These are phyloP conservation scores for Hyperopisus bebe DNA, from an alignment of 2,113 vertebrate genomes.

Conservation along the genomic window DNA sequence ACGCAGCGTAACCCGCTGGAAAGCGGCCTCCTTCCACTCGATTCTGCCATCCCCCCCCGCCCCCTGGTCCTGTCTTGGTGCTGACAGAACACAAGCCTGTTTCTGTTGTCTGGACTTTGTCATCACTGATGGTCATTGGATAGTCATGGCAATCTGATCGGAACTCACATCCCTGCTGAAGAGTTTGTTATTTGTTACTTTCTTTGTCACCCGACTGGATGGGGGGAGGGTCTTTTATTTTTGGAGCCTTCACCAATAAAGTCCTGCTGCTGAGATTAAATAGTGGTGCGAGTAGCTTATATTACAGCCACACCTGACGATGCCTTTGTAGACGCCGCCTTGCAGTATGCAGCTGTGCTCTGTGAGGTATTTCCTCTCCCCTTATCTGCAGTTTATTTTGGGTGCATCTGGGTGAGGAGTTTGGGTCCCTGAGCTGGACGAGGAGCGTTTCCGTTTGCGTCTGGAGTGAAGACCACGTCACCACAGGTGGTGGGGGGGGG, in stretches of 20 bases:
- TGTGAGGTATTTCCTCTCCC: neutral
- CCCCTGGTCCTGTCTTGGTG: neutral
- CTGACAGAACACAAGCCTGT: neutral
- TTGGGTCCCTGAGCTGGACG: neutral
- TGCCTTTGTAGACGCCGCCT: neutral
- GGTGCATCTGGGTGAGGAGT: conserved; percentile 2
- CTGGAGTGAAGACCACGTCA: neutral
- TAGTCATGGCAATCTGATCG: neutral
- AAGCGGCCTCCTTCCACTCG: neutral
- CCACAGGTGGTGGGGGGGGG: neutral
- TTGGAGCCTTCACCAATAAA: neutral
- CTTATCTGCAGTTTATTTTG: neutral
- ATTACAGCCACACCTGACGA: neutral
- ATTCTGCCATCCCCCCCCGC: neutral
- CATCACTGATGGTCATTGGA: neutral
- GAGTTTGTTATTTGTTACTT: neutral
- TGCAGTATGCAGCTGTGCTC: neutral
- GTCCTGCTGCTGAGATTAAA: neutral
- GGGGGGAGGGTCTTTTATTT: neutral
- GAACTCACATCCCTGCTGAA: neutral
- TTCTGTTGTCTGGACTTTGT: neutral
- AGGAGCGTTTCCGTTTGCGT: neutral
- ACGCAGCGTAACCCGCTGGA: neutral
- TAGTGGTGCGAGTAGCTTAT: neutral
- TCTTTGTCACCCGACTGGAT: neutral